Evolutionary conservation across 2,797 vertebrate genomes (phyloP), one percentile per base, ranked within the genome.

Genomic region (Antrozous pallidus): DNA sequence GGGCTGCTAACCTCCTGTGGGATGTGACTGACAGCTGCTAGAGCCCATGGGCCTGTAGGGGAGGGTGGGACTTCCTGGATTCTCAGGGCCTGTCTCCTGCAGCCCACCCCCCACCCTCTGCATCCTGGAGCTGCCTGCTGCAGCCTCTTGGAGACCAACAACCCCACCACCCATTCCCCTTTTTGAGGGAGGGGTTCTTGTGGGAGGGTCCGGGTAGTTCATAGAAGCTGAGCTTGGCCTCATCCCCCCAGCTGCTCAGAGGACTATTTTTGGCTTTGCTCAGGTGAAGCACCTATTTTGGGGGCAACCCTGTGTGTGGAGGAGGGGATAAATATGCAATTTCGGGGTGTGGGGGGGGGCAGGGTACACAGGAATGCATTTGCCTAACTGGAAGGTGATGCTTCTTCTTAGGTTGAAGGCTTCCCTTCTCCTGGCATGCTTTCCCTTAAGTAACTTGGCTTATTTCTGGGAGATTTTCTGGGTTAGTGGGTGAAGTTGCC

Each of bases 11-110:
- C 82, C 78, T 94, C 88, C 86, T 78, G 88, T 91, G 10, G 93
- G 96, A 96, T 79, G 94, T 97, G 97, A 97, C 84, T 93, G 97
- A 97, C 49, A 96, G 97, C 97, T 94, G 67, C 90, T 2, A 74
- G 92, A 97, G 96, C 97, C 81, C 56, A 85, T 96, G n/a, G 51
- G 26, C 94, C 93, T 94, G n/a, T 49, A 86, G 83, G 97, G 95
- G 87, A 88, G 96, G 98, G 97, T 47, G 40, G 97, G 95, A 96
- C 70, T 97, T 94, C 97, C 96, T 88, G 63, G 73, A 58, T 88
- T 58, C 88, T 94, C 85, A 63, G 67, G 75, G 79, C 93, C 88
- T 74, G 75, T 81, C 89, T 75, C 58, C 75, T 92, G 90, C 63
- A 89, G 83, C 96, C 95, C 92, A 86, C 78, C 67, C 79, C 92